Base-by-base conservation (phyloP, 2,888 invertebrate species). In the Proisotoma minuta region DNA sequence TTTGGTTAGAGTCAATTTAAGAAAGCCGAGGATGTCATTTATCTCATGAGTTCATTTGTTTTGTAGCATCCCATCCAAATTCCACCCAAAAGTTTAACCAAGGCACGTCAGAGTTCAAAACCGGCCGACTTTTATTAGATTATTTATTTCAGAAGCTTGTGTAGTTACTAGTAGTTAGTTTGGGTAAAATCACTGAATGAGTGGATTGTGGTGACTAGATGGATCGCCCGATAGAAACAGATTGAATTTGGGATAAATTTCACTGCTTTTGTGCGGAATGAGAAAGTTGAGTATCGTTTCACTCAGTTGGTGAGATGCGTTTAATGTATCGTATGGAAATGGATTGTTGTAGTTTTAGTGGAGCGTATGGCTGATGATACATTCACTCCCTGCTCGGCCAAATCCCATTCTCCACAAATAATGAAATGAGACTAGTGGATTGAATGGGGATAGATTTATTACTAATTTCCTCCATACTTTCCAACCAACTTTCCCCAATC, bases 381-480 rank as follows among this genome's bases (percentile, higher is more conserved):
- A 5, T 43, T 43, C 18, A 43, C 43, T 43, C 10, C 10, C n/a
- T n/a, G n/a, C n/a, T n/a, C n/a, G n/a, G n/a, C n/a, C n/a, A n/a
- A n/a, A n/a, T n/a, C n/a, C n/a, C n/a, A n/a, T n/a, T n/a, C n/a
- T n/a, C n/a, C n/a, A n/a, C n/a, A 39, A 54, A 23, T 54, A 54
- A 34, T 39, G 40, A 39, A 54, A 54, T 54, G 54, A 54, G 40
- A 54, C 20, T 12, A 40, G 54, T 39, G 54, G 54, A 54, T 54
- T 52, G 40, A 28, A 29, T 54, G 40, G 54, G 39, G 54, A 54
- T 54, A 54, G 54, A 54, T 54, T 54, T 54, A 54, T 54, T 54
- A 54, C 54, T 54, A 54, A 54, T 54, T 54, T 54, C 54, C 54
- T 54, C 8, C 49, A 49, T 43, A 43, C 43, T 43, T 43, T n/a